Evolutionary conservation across 2,113 vertebrate species (phyloP).

Genomic region (Halcyon malimbica): DNA sequence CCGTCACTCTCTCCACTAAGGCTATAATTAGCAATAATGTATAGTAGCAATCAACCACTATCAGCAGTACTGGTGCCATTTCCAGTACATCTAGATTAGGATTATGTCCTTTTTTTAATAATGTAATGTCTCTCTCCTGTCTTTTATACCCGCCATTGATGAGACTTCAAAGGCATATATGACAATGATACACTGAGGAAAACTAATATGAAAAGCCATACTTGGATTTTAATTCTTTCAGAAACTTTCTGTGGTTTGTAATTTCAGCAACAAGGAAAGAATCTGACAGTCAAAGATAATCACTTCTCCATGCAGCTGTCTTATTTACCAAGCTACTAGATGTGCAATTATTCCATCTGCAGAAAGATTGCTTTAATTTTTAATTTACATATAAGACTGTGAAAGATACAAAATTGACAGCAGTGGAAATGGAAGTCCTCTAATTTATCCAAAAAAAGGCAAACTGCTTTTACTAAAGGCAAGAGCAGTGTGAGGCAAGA

Average conservation of each 20-base stretch:
- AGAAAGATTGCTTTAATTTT: slow-evolving; percentile 9
- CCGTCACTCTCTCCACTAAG: not conserved
- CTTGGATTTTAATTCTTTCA: slow-evolving; percentile 24
- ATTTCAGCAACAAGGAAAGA: slow-evolving; percentile 13
- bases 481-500: not conserved
- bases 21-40: not conserved
- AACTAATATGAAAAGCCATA: not conserved
- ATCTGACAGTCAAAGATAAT: slow-evolving; percentile 29
- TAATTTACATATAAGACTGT: not conserved
- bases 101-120: not conserved
- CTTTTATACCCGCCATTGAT: not conserved
- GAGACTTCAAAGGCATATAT: not conserved
- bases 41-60: not conserved
- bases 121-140: not conserved
- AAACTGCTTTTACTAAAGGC: not conserved
- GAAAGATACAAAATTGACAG: not conserved
- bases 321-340: slow-evolving; percentile 29
- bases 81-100: not conserved
- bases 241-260: not conserved
- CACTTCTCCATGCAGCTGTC: slow-evolving; percentile 12
- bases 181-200: not conserved
- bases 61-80: not conserved
- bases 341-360: not conserved
- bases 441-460: not conserved
- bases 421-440: not conserved